A percentile compares a stretch with the other conserved stretches of the same genome.
Conservation (phyloP, 1,140 invertebrate genomes). For the Meteorus sp. region DNA sequence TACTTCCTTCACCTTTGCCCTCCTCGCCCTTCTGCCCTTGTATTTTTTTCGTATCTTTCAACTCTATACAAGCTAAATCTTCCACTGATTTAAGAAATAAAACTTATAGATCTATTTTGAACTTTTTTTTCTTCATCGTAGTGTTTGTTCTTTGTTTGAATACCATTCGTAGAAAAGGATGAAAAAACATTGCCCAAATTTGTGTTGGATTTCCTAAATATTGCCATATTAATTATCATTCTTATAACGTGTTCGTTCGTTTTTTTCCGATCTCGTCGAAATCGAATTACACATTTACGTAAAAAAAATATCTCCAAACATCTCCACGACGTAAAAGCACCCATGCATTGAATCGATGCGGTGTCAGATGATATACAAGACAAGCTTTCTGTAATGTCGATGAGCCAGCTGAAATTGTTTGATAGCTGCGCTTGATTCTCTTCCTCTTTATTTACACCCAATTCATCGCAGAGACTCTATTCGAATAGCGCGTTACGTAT, state of each 20-base stretch:
- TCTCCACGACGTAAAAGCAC: slow-evolving; percentile 21
- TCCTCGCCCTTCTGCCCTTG: too few relatives aligned
- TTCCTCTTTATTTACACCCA: neutral
- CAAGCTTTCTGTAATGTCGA: neutral
- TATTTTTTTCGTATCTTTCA: slow-evolving; percentile 19
- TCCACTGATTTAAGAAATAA: slow-evolving; percentile 31
- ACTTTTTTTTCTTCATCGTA: slow-evolving; percentile 26
- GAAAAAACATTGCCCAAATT: slow-evolving; percentile 27
- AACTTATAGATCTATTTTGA: slow-evolving; percentile 33
- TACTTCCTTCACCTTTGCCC: too few relatives aligned
- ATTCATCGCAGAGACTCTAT: slow-evolving; percentile 5
- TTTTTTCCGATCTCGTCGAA: neutral
- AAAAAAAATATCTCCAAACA: slow-evolving; percentile 26
- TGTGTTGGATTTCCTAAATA: slow-evolving; percentile 19
- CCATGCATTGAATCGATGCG: neutral
- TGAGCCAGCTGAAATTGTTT: neutral
- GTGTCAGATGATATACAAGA: too few relatives aligned
- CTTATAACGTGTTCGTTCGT: slow-evolving; percentile 10
- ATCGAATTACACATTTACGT: slow-evolving; percentile 9
- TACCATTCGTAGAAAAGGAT: slow-evolving; percentile 27
- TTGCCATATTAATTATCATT: slow-evolving; percentile 22
- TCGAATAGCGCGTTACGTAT: slow-evolving; percentile 24
- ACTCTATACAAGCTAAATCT: slow-evolving; percentile 28
- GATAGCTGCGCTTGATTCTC: too few relatives aligned
- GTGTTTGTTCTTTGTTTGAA: slow-evolving; percentile 13